A percentile compares a stretch with the other conserved stretches of the same genome.
These are phyloP conservation scores for Pan paniscus DNA, from an alignment of 2,113 vertebrate species.

Conservation along the genomic window DNA sequence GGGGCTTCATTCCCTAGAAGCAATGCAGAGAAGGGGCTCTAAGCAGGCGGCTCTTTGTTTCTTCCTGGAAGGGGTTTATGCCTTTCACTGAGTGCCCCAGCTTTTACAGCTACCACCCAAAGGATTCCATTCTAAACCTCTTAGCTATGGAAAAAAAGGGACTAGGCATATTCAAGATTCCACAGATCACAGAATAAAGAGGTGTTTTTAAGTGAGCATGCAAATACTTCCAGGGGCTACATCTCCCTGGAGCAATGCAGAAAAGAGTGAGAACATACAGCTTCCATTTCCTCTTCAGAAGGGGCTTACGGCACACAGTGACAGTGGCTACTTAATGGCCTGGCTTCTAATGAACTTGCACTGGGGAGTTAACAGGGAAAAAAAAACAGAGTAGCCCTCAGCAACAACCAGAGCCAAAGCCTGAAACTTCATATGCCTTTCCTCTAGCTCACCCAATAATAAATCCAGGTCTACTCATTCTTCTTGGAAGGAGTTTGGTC, in stretches of 20 bases:
- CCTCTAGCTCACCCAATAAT: not conserved
- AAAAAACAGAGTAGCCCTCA: not conserved
- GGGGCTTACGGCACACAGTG: not conserved
- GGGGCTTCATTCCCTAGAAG: not conserved
- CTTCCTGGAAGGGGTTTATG: not conserved
- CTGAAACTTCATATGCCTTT: not conserved
- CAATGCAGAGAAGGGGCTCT: not conserved
- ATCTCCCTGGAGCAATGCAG: not conserved
- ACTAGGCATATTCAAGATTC: not conserved
- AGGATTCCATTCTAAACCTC: not conserved
- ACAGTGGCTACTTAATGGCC: not conserved
- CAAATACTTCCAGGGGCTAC: not conserved
- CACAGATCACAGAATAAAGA: not conserved
- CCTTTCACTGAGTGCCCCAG: not conserved
- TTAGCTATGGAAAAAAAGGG: not conserved
- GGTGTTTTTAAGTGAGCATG: not conserved
- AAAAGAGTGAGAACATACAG: not conserved
- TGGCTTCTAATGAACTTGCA: not conserved
- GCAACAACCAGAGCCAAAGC: not conserved
- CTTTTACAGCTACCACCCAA: not conserved
- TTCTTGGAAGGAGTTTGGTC: not conserved
- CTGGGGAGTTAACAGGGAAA: not conserved
- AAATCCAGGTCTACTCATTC: not conserved
- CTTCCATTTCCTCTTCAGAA: not conserved
- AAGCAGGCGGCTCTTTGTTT: not conserved